Percentiles rank a stretch among this genome's conserved stretches.
phyloP scores from a whole-genome alignment of 2,113 vertebrate genomes.

The Isichthys henryi region DNA sequence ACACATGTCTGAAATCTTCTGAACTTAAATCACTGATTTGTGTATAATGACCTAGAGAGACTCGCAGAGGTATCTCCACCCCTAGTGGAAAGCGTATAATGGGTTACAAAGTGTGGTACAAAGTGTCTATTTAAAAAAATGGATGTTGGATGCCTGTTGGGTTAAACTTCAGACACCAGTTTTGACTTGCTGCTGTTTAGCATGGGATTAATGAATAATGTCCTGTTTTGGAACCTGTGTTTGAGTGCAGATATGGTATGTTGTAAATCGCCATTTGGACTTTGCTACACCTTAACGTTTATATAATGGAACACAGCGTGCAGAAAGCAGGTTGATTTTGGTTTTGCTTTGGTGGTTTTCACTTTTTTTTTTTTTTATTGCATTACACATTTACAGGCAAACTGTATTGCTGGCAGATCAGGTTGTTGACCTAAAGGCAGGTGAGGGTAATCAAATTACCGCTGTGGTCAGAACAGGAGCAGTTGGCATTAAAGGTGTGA shows the following conservation, averaged over 20 bases:
- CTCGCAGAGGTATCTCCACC: neutral
- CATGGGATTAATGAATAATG: neutral
- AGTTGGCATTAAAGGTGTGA: neutral
- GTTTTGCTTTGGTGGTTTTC: neutral
- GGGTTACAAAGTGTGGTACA: neutral
- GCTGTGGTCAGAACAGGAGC: neutral
- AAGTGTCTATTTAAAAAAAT: neutral
- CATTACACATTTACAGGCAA: neutral
- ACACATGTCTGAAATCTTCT: neutral
- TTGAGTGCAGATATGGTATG: neutral
- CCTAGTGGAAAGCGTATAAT: neutral
- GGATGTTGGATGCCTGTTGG: neutral
- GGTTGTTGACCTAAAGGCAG: neutral
- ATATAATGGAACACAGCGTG: neutral
- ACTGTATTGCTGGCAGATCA: neutral
- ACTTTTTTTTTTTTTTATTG: neutral
- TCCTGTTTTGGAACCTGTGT: neutral
- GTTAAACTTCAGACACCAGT: neutral
- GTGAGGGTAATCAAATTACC: neutral
- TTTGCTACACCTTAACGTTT: neutral
- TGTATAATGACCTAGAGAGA: neutral
- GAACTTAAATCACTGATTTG: neutral
- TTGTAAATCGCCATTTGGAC: neutral
- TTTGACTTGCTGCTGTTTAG: neutral
- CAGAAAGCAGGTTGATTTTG: neutral